Conservation (phyloP, 2,888 invertebrate species). For the Microctonus hyperodae region DNA sequence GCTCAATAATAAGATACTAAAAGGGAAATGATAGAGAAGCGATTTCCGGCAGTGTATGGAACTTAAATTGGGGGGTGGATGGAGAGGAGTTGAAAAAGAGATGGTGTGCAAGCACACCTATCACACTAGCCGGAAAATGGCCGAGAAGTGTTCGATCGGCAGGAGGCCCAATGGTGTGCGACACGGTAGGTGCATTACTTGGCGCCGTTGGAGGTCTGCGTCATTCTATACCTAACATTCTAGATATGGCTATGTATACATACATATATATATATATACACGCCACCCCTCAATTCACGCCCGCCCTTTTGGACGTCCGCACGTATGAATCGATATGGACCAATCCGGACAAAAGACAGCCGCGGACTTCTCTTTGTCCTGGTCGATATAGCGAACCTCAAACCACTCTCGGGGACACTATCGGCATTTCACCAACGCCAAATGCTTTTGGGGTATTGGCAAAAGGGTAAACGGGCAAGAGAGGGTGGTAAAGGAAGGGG, state of each 20-base stretch:
- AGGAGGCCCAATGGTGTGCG: constrained; percentile 48
- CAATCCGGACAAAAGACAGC: constrained; percentile 25
- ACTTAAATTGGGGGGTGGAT: neutral
- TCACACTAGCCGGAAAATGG: constrained; percentile 18
- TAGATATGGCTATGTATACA: neutral
- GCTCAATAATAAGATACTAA: neutral
- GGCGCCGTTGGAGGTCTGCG: constrained; percentile 39
- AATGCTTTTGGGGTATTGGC: constrained; percentile 2
- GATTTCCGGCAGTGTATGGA: neutral
- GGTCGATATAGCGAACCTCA: constrained; percentile 5
- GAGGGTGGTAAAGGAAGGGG: neutral
- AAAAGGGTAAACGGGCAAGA: neutral
- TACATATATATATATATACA: neutral
- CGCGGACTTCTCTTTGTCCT: constrained; percentile 21
- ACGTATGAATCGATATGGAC: constrained; percentile 27
- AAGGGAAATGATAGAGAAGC: neutral
- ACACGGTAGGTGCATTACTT: constrained; percentile 53
- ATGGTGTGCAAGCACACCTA: neutral
- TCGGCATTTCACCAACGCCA: constrained; percentile 11
- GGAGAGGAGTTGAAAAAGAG: neutral
- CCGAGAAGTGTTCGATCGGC: constrained; percentile 36
- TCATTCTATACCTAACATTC: constrained; percentile 1
- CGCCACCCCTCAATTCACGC: constrained; percentile 2
- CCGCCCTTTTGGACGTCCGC: constrained; percentile 13
- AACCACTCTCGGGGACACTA: neutral